Evolutionary conservation across 2,113 vertebrate species (phyloP).

Genomic region (Cephalopholis sonnerati): DNA sequence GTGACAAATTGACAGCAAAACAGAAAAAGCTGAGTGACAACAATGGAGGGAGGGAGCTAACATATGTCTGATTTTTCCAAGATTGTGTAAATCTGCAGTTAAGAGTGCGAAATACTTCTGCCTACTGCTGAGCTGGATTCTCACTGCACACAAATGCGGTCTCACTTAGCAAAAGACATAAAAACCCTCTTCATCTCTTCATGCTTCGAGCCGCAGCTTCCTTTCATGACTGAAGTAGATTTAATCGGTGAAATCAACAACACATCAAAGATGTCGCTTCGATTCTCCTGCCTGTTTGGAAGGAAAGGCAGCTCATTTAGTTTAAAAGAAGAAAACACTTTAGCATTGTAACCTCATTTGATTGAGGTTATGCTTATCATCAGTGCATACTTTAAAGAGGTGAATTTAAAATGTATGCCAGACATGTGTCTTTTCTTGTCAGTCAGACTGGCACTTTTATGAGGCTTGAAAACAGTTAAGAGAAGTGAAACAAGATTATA

Average conservation of each 20-base stretch:
- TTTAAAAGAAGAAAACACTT: too few relatives aligned
- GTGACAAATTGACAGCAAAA: neutral
- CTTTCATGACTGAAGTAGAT: neutral
- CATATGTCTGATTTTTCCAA: neutral
- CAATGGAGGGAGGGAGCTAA: neutral
- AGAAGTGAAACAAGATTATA: neutral
- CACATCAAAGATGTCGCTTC: neutral
- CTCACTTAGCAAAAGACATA: neutral
- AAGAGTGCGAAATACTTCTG: neutral
- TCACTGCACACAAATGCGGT: neutral
- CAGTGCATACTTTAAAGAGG: neutral
- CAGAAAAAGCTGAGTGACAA: neutral
- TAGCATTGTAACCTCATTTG: neutral
- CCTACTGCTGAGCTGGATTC: neutral
- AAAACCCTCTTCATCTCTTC: constrained; percentile 9
- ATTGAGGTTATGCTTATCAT: neutral
- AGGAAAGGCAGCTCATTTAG: neutral
- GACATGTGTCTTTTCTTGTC: neutral
- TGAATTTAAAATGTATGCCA: neutral
- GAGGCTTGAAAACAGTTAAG: neutral
- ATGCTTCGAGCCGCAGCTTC: constrained; percentile 4
- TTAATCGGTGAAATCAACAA: constrained; percentile 22
- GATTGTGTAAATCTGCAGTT: neutral
- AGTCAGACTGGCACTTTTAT: neutral
- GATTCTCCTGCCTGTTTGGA: neutral